Evolutionary conservation across 2,888 invertebrate genomes (phyloP).

Genomic region (Drosophila nigricruria): DNA sequence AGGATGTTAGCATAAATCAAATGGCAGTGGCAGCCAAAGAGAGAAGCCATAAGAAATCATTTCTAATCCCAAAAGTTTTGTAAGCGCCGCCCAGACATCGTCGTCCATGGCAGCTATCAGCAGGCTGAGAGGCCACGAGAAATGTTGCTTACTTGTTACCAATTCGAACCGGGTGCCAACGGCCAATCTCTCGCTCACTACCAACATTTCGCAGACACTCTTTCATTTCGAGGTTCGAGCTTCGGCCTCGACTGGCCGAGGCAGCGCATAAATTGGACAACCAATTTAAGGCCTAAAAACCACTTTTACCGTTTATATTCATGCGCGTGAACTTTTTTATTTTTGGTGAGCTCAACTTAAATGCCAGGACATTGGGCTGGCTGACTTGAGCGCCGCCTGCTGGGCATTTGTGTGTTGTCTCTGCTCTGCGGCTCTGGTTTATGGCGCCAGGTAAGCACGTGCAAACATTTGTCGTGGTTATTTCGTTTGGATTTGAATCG

Average conservation of each 20-base stretch:
- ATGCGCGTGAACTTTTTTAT: constrained; percentile 48
- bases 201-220: constrained; percentile 32
- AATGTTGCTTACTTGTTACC: constrained; percentile 68
- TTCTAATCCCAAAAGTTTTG: constrained; percentile 78
- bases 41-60: constrained; percentile 74
- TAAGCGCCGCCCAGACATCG: constrained; percentile 51
- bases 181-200: constrained; percentile 53
- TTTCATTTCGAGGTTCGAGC: constrained; percentile 7
- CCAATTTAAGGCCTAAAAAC: constrained; percentile 80
- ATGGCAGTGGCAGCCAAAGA: constrained; percentile 53
- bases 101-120: constrained; percentile 62
- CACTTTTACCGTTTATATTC: constrained; percentile 78
- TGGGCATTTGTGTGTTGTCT: constrained; percentile 37
- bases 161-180: constrained; percentile 27
- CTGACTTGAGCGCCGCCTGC: constrained; percentile 45
- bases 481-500: constrained; percentile 80
- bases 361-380: constrained; percentile 56
- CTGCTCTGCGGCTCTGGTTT: constrained; percentile 50
- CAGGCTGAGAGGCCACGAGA: constrained; percentile 48
- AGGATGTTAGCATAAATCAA: constrained; percentile 83
- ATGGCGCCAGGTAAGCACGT: constrained; percentile 75
- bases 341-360: constrained; percentile 55
- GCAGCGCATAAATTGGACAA: constrained; percentile 77
- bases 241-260: constrained; percentile 5
- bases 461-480: constrained; percentile 79